Base-by-base conservation (phyloP, 2,888 invertebrate genomes). In the Cheilosia variabilis region DNA sequence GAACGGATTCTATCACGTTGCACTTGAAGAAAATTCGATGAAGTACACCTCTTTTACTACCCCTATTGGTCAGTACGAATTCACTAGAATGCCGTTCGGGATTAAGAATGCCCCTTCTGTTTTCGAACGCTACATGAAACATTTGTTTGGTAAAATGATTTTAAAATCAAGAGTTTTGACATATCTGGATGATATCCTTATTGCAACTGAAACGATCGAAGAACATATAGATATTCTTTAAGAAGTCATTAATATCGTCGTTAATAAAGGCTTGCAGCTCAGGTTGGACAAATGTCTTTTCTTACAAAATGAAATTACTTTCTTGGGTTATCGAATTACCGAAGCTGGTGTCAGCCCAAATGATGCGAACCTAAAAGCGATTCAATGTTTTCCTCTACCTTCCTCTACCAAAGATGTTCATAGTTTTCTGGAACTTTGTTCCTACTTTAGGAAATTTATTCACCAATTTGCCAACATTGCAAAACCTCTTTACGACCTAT, bases 401-500 rank as follows among this genome's bases (percentile, higher is more conserved):
- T 81, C 62, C 31, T 84, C 87, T 77, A 53, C 57, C 7, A 88
- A 88, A 68, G 87, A 87, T 24, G 43, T 90, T 10, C 89, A 72
- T 66, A 68, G 76, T n/a, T 88, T 80, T 45, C 52, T 83, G 13
- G 80, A 76, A 17, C 71, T 87, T 37, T 79, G 79, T 37, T 83
- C 76, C 13, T 82, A 78, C 31, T 78, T 87, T 22, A 88, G 88
- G 19, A 89, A 88, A 75, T 90, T 89, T 75, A 88, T 90, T 34
- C 88, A 88, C 13, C 87, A 89, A 68, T 76, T 88, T 69, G 22
- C 79, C n/a, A 57, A 57, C 17, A 66, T 81, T n/a, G 89, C 90
- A 9, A 89, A 89, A 76, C 90, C 90, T 0, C 71, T 90, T 4
- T 88, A 90, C 69, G 88, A 89, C 45, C 52, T 90, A 9, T 31